Percentiles rank a stretch among this genome's conserved stretches.
phyloP scores from a whole-genome alignment of 2,888 invertebrate species.

The Hyposoter didymator region DNA sequence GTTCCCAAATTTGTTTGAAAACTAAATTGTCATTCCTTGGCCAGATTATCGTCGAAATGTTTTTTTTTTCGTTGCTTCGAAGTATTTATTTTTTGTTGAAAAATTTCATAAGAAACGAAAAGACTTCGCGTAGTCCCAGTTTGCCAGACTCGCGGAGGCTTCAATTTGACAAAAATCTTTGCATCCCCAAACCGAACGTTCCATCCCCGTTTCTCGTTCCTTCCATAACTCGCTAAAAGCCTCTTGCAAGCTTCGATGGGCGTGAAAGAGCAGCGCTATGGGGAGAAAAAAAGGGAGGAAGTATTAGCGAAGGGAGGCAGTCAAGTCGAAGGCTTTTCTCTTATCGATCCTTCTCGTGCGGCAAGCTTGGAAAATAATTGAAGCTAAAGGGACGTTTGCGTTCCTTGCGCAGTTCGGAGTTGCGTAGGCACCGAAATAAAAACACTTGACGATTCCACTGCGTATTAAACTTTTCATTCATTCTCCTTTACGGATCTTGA shows the following conservation, averaged over 20 bases:
- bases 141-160: neutral
- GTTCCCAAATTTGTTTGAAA: neutral
- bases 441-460: slow-evolving; percentile 3
- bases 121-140: neutral
- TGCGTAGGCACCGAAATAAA: slow-evolving; percentile 33
- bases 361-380: slow-evolving; percentile 30
- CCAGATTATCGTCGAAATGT: no score
- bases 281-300: slow-evolving; percentile 28
- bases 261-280: slow-evolving; percentile 26
- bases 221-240: slow-evolving; percentile 15
- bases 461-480: neutral
- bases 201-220: slow-evolving; percentile 10
- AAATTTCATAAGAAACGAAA: neutral
- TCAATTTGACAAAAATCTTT: neutral
- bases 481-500: neutral
- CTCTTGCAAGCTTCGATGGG: slow-evolving; percentile 41
- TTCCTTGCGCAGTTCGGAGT: slow-evolving; percentile 41
- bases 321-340: slow-evolving; percentile 50
- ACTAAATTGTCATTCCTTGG: no score
- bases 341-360: slow-evolving; percentile 56
- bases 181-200: neutral
- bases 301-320: slow-evolving; percentile 36
- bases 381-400: slow-evolving; percentile 33
- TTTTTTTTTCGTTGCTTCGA: neutral
- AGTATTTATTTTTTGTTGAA: neutral